Evolutionary conservation across 2,888 invertebrate species (phyloP).

Genomic region (Drosophila multiciliata): DNA sequence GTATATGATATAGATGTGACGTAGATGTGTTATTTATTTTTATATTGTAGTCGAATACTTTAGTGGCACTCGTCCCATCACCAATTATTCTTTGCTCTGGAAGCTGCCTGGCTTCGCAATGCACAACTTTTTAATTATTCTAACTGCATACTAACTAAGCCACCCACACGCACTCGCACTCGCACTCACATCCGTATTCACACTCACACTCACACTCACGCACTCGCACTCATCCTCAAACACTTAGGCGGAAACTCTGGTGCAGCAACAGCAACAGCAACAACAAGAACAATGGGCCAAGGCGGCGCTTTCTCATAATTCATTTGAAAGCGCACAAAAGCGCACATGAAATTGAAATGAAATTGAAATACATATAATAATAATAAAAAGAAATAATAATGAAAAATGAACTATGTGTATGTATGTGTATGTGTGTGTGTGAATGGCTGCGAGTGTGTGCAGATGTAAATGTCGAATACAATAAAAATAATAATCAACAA

Average conservation of each 20-base stretch:
- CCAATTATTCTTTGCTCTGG: slow-evolving; percentile 1
- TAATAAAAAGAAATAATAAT: slow-evolving; percentile 67
- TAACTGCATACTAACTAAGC: slow-evolving; percentile 63
- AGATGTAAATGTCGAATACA: slow-evolving; percentile 72
- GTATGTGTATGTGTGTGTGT: slow-evolving; percentile 1
- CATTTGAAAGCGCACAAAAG: slow-evolving; percentile 75
- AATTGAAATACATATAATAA: slow-evolving; percentile 68
- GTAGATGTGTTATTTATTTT: too few species aligned
- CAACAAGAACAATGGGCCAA: slow-evolving; percentile 63
- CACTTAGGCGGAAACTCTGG: slow-evolving; percentile 16
- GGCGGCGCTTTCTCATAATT: slow-evolving; percentile 76
- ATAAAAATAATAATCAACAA: slow-evolving; percentile 77
- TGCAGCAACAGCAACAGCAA: slow-evolving; percentile 40
- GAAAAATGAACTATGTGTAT: slow-evolving; percentile 53
- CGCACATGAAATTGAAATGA: slow-evolving; percentile 68
- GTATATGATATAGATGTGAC: too few species aligned
- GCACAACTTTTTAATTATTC: slow-evolving; percentile 71
- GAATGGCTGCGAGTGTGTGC: slow-evolving; percentile 24
- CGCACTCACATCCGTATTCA: slow-evolving; percentile 2
- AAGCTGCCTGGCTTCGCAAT: slow-evolving; percentile 17
- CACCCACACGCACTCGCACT: slow-evolving; percentile 21
- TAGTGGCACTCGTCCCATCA: slow-evolving; percentile 18
- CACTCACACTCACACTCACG: not conserved
- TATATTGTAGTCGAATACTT: not conserved
- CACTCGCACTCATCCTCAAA: slow-evolving; percentile 10